phyloP scores from a whole-genome alignment of 2,113 vertebrate genomes.

The Pimephales promelas region DNA sequence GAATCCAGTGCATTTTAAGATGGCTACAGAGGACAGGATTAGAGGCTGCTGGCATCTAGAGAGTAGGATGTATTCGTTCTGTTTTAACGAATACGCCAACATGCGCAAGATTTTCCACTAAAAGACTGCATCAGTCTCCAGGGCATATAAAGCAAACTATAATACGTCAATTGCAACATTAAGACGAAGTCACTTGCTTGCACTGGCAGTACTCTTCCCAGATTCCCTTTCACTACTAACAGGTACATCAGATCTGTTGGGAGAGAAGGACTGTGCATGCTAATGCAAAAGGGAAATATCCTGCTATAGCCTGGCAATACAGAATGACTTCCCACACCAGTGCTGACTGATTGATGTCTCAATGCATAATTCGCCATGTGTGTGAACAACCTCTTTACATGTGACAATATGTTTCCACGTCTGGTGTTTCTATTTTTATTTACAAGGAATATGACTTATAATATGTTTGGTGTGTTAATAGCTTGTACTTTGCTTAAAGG shows the following conservation, averaged over 20 bases:
- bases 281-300: conserved; percentile 20
- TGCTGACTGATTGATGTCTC: conserved; percentile 6
- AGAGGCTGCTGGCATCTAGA: not conserved
- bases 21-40: conserved; percentile 29
- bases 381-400: conserved; percentile 1
- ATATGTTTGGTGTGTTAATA: not conserved
- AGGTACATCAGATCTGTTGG: not conserved
- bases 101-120: not conserved
- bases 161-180: not conserved
- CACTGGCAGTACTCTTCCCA: not conserved
- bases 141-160: not conserved
- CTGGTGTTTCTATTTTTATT: not conserved
- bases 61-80: conserved; percentile 10
- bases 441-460: not conserved
- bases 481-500: conserved; percentile 12
- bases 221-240: not conserved
- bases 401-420: not conserved
- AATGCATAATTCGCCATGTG: conserved; percentile 8
- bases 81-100: conserved; percentile 10
- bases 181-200: not conserved
- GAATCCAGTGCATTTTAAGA: conserved; percentile 25
- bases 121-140: not conserved
- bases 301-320: conserved; percentile 1
- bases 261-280: not conserved
- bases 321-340: conserved; percentile 20